A percentile compares a stretch with the other conserved stretches of the same genome.
phyloP scores from a whole-genome alignment of 2,888 invertebrate species.

The Apodemia arnacis region DNA sequence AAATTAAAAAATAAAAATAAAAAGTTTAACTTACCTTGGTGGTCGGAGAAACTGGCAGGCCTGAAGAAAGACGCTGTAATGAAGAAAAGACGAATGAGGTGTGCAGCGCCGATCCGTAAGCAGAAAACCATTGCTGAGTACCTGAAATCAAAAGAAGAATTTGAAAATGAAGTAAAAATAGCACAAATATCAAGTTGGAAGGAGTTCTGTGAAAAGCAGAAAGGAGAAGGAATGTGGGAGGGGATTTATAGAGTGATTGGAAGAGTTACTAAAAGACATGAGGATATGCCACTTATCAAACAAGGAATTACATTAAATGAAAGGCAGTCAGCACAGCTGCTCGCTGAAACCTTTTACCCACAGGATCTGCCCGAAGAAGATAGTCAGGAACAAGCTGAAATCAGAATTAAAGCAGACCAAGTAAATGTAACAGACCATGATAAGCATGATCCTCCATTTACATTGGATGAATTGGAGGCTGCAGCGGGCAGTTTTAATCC shows the following conservation, averaged over 20 bases:
- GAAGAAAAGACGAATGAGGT: neutral
- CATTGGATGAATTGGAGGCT: neutral
- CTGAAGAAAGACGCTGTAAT: neutral
- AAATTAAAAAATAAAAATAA: neutral
- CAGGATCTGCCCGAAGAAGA: neutral
- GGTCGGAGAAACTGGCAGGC: neutral
- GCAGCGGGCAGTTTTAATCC: slow-evolving; percentile 15
- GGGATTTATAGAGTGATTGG: no score
- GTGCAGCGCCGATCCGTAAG: neutral
- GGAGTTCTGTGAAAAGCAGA: no score
- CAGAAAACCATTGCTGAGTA: neutral
- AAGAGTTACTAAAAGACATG: neutral
- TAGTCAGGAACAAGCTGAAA: neutral
- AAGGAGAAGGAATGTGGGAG: no score
- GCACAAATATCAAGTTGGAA: no score
- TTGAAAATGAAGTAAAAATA: neutral
- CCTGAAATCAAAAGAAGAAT: neutral
- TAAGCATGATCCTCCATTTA: slow-evolving; percentile 20
- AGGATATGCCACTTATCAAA: neutral
- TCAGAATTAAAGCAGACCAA: neutral
- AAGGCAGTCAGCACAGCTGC: neutral
- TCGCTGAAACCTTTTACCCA: neutral
- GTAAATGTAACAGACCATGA: neutral
- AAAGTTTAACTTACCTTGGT: neutral
- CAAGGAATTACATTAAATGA: neutral